Percentiles rank a stretch among this genome's conserved stretches.
These are phyloP conservation scores for Piliocolobus tephrosceles DNA, from an alignment of 2,113 vertebrate species.

Conservation along the genomic window DNA sequence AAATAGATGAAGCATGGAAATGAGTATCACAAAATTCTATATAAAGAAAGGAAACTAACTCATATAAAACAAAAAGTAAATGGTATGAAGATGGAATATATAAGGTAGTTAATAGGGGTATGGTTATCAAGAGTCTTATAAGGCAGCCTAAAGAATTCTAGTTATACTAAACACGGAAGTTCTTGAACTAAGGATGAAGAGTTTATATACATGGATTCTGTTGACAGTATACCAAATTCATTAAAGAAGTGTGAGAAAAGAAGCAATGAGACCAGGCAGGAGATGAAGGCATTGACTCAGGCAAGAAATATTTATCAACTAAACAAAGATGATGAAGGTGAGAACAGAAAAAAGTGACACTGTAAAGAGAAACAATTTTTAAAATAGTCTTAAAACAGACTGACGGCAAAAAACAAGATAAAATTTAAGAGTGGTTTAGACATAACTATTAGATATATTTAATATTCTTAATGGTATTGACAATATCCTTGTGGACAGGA, in stretches of 20 bases:
- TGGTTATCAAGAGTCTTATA: background rate
- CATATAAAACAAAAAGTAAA: background rate
- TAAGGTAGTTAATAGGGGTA: background rate
- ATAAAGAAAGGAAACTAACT: background rate
- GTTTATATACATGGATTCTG: background rate
- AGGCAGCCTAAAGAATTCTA: background rate
- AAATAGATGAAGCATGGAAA: background rate
- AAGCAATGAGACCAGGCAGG: background rate
- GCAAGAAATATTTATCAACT: background rate
- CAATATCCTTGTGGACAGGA: background rate
- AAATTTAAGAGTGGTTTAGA: background rate
- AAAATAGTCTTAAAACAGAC: background rate
- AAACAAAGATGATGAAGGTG: background rate
- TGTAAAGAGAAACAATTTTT: background rate
- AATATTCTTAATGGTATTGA: background rate
- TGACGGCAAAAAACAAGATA: background rate
- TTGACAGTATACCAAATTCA: background rate
- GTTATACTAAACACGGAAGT: background rate
- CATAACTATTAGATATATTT: background rate
- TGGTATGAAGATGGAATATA: background rate
- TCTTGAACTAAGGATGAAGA: background rate
- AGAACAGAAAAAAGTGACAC: background rate
- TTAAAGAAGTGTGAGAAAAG: background rate
- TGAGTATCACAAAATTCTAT: background rate
- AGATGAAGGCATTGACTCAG: background rate